These are phyloP conservation scores for Odobenus rosmarus DNA, from an alignment of 2,113 vertebrate genomes.

Conservation along the genomic window DNA sequence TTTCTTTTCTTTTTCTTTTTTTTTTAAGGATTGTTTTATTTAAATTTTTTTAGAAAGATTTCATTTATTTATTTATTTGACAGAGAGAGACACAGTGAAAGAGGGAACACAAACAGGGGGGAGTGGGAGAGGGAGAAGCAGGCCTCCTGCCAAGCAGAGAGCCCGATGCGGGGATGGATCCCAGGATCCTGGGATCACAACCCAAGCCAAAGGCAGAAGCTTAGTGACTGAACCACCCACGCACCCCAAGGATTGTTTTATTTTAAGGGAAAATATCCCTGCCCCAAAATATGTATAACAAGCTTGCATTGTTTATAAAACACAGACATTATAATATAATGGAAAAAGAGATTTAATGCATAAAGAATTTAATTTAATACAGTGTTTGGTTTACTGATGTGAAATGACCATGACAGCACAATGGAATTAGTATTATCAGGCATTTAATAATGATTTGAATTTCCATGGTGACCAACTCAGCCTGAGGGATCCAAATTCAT, in stretches of 20 bases:
- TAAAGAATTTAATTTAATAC: constrained; percentile 12
- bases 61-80: too few species aligned
- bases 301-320: background rate
- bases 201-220: too few species aligned
- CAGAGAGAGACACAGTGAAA: too few species aligned
- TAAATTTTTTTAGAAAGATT: too few species aligned
- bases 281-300: background rate
- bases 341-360: background rate
- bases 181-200: too few species aligned
- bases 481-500: constrained; percentile 46
- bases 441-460: constrained; percentile 51
- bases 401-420: background rate
- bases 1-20: background rate
- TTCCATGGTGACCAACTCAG: constrained; percentile 54
- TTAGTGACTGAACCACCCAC: too few species aligned
- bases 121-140: too few species aligned
- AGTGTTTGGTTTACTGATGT: background rate
- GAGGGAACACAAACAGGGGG: too few species aligned
- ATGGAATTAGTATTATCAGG: background rate
- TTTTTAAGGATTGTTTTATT: background rate
- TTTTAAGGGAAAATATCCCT: background rate
- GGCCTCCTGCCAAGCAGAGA: too few species aligned
- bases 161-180: too few species aligned
- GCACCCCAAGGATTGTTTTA: background rate
- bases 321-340: background rate